Conservation (phyloP, 92 coral and sea anemone genomes). For the Scolanthus callimorphus region DNA sequence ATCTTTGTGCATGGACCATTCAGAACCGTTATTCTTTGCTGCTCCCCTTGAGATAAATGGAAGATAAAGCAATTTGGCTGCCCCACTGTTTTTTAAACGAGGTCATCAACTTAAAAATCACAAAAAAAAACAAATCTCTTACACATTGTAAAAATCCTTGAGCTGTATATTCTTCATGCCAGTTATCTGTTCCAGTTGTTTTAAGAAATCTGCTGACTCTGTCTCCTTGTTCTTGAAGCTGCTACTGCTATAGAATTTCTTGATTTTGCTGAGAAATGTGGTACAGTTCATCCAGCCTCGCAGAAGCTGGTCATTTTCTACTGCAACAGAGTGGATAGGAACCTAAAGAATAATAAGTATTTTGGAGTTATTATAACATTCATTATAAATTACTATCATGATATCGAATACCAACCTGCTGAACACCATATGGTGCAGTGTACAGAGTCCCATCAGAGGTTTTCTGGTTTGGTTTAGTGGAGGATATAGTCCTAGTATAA, state of each 20-base stretch:
- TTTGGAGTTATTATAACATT: no score
- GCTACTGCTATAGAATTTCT: constrained; percentile 36
- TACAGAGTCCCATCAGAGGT: constrained; percentile 27
- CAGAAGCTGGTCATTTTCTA: constrained; percentile 53
- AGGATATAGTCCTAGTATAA: constrained; percentile 67
- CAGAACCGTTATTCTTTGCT: no score
- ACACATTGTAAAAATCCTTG: constrained; percentile 77
- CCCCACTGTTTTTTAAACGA: no score
- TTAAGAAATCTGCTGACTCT: constrained; percentile 37
- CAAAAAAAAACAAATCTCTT: constrained; percentile 10
- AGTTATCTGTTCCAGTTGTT: constrained; percentile 31
- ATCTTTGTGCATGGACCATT: no score
- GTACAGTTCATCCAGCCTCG: constrained; percentile 66
- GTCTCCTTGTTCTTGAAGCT: constrained; percentile 42
- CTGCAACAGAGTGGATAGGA: constrained; percentile 71
- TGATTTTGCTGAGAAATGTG: constrained; percentile 29
- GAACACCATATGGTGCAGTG: constrained; percentile 62
- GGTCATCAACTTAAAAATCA: no score
- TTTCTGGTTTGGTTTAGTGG: constrained; percentile 55
- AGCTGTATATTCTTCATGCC: constrained; percentile 45
- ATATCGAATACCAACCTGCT: constrained; percentile 46
- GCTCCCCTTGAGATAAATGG: no score
- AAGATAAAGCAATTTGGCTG: no score
- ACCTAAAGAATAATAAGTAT: constrained; percentile 27
- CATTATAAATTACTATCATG: no score